These are phyloP conservation scores for Siniperca scherzeri DNA, from an alignment of 2,797 vertebrate species.

Conservation along the genomic window DNA sequence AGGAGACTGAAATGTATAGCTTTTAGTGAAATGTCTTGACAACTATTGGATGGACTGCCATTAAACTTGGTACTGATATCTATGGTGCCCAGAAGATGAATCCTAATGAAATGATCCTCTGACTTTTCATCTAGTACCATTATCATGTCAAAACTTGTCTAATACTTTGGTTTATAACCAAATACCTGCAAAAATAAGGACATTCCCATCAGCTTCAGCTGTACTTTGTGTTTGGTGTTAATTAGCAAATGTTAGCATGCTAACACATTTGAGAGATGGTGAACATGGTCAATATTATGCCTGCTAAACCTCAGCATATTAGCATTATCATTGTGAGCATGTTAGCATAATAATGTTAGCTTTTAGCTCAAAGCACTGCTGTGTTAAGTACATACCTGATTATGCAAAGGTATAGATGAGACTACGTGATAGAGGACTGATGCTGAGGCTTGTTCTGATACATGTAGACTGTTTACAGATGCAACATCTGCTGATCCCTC, in stretches of 20 bases:
- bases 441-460: slow-evolving; percentile 33
- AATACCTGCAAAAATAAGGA: not conserved
- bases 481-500: slow-evolving; percentile 22
- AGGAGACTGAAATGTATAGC: no score
- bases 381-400: not conserved
- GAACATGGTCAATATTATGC: not conserved
- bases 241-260: not conserved
- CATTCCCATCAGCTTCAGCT: not conserved
- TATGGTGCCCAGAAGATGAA: not conserved
- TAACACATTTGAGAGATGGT: not conserved
- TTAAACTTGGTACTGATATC: not conserved
- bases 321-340: not conserved
- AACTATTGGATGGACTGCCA: not conserved
- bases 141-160: no score
- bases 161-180: no score
- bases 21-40: no score
- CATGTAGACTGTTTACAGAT: slow-evolving; percentile 30
- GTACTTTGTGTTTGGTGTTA: not conserved
- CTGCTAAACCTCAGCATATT: not conserved
- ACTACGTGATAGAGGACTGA: not conserved
- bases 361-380: no score
- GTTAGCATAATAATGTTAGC: not conserved
- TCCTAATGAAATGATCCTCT: no score
- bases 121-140: no score
- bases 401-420: slow-evolving; percentile 9